Base-by-base conservation (phyloP, 2,797 vertebrate species). In the Prunella strophiata region DNA sequence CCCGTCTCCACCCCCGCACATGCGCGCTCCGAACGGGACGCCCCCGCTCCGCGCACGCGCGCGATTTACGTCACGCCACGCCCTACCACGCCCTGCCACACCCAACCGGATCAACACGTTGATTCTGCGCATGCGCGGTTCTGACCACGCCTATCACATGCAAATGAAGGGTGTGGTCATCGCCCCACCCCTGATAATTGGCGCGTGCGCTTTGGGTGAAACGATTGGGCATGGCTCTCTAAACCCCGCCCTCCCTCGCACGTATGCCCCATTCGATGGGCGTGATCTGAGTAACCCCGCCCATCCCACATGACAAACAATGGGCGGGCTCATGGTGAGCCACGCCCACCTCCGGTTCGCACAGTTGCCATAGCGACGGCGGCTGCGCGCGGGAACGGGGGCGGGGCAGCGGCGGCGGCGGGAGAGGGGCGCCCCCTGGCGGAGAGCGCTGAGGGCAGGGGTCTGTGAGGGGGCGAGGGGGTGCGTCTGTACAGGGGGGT, bases 251-350 rank as follows among this genome's bases (percentile, higher is more conserved):
- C 7, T 5, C 5, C 5, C 1, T 1, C 1, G 17, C 5, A 22
- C 5, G 23, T 3, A 3, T 3, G 0, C 2, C 2, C 2, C 26
- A 10, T 0, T 2, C 1, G 14, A 7, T 3, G 4, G 42, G 51
- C 29, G 18, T 6, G 34, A 9, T 3, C 9, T 1, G 2, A 0
- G 0, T 7, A 17, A 48, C 15, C 2, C 11, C 34, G 34, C 52
- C 43, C 29, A 10, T 3, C 13, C 2, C 7, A 1, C 11, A 1
- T 3, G 22, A 2, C 0, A 2, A 1, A 0, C 0, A 12, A 3
- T 0, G 23, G 43, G 63, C 29, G 4, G 29, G 43, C 15, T 23
- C 7, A 18, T 0, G 0, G 2, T 0, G 12, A 36, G 2, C 1
- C 16, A 34, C 42, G 27, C 76, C 62, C 51, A 5, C 5, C 6